Base-by-base conservation (phyloP, 2,113 vertebrate species). In the Alaudala cheleensis region DNA sequence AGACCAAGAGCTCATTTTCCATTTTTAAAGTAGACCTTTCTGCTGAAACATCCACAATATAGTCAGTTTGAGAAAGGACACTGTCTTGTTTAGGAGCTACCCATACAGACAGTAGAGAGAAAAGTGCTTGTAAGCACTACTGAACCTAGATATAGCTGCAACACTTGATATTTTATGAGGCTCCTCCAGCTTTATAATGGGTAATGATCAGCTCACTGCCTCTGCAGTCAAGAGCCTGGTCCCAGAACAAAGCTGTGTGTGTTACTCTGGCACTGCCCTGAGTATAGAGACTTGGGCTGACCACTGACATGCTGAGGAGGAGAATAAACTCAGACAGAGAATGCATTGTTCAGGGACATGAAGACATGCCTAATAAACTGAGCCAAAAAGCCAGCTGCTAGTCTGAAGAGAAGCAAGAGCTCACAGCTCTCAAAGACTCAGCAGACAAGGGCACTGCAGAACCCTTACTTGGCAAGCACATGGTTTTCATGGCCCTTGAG, bases 291-390 rank as follows among this genome's bases (percentile, higher is more conserved):
- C 62, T 70, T 24, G 61, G 50, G n/a, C 86, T 96, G 91, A 69
- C 70, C 64, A 76, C 87, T 84, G 31, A 64, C 47, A 50, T 33
- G 53, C 18, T 0, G 2, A 84, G 42, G 67, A 96, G 49, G 23
- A 93, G 54, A 91, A 89, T 10, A 82, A 80, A 83, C 16, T 82
- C 67, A 91, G 86, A 97, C 89, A 96, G 80, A 92, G 8, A 76
- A 20, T 37, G 56, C 85, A 90, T 95, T 96, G 92, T 96, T 60
- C 62, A 77, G 76, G 83, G 53, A 76, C 56, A 82, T 16, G 28
- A 49, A 81, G 83, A 79, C 24, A 17, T 24, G 67, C 44, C 67
- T 89, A 73, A 95, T 86, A 81, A 70, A 85, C 47, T 14, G 40
- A 92, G 61, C 58, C 86, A 72, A 37, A 58, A 71, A 90, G 44